Evolutionary conservation across 2,888 invertebrate genomes (phyloP), one percentile per base, ranked within the genome.

Genomic region (Microdon myrmicae): DNA sequence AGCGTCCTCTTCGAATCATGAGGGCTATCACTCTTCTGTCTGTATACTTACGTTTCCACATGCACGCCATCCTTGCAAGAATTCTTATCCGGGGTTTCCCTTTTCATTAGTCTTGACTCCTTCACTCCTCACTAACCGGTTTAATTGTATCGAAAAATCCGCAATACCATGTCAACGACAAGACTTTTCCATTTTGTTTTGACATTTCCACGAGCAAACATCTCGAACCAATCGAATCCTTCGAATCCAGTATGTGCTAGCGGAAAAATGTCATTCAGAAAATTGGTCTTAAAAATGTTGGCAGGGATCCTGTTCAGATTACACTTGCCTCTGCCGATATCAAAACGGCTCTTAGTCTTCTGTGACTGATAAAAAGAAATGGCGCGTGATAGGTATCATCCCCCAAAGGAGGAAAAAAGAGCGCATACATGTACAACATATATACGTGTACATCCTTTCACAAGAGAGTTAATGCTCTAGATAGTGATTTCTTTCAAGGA

Each of bases 111-210:
- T n/a, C n/a, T n/a, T n/a, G n/a, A n/a, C n/a, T n/a, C n/a, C 32
- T 8, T n/a, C 17, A 13, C 9, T 12, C 2, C 17, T 14, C 19
- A 35, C 5, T 28, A 25, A 16, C 45, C 25, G 38, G 43, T 49
- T 47, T 51, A 64, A 64, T 64, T 64, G 64, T 64, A 56, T 56
- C 44, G 49, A 51, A 45, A 39, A 51, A 56, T 64, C 64, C 56
- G 45, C 39, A 56, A 56, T 56, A 51, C 56, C 51, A 49, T 64
- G 64, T 56, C 26, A 64, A 56, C 56, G 64, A 64, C 64, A 64
- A 64, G 64, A 64, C 56, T 64, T 64, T 56, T 64, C 64, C 64
- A 64, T 56, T 64, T 64, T 56, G 64, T 64, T 56, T 56, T 64
- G 64, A 64, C 64, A 64, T 64, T 39, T 47, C 43, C 51, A 34